Evolutionary conservation across 2,888 invertebrate genomes (phyloP).

Genomic region (Eupithecia pulchellata): DNA sequence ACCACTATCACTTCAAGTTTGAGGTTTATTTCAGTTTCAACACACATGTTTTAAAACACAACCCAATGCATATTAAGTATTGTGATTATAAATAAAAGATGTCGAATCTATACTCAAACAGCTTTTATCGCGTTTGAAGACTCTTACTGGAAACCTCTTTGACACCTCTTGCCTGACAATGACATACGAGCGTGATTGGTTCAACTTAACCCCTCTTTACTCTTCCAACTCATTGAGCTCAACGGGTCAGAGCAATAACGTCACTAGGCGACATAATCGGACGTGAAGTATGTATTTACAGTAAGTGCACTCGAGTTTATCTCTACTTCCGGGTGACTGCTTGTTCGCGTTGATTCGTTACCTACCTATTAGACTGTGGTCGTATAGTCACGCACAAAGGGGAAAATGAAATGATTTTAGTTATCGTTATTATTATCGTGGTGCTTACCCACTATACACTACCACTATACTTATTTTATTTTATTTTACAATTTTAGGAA

Average conservation of each 20-base stretch:
- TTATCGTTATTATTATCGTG: too few relatives aligned
- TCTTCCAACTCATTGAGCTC: not conserved
- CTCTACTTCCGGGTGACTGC: slow-evolving; percentile 42
- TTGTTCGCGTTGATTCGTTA: slow-evolving; percentile 25
- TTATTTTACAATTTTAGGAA: too few relatives aligned
- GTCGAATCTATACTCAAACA: too few relatives aligned
- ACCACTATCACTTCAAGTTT: too few relatives aligned
- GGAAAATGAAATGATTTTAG: not conserved
- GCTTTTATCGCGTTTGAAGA: not conserved
- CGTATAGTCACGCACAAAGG: slow-evolving; percentile 3
- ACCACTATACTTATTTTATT: too few relatives aligned
- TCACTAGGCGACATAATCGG: slow-evolving; percentile 9
- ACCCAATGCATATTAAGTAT: too few relatives aligned
- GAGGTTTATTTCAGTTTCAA: too few relatives aligned
- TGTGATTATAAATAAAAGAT: too few relatives aligned
- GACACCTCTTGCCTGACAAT: slow-evolving; percentile 2
- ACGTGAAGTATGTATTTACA: slow-evolving; percentile 32
- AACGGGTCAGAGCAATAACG: slow-evolving; percentile 20
- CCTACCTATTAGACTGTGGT: slow-evolving; percentile 6
- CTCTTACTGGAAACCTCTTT: not conserved
- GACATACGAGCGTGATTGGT: not conserved
- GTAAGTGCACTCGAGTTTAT: slow-evolving; percentile 41
- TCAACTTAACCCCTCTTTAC: slow-evolving; percentile 10
- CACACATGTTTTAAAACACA: too few relatives aligned
- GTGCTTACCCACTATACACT: too few relatives aligned